Conservation (phyloP, 1,140 invertebrate species). For the Bombus balteatus region DNA sequence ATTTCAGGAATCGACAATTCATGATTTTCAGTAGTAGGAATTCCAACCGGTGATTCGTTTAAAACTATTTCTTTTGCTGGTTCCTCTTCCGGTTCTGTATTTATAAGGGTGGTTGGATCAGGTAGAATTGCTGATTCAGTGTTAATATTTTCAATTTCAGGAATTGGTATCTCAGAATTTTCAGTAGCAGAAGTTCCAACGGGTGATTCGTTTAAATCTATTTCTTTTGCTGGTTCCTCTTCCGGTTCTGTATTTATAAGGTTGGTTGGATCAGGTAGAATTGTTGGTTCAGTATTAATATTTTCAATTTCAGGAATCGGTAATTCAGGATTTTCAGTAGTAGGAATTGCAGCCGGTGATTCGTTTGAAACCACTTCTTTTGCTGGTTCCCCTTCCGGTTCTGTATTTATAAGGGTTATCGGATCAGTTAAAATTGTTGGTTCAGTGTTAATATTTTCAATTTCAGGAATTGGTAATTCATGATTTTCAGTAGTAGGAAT, state of each 20-base stretch:
- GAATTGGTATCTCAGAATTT: accelerated
- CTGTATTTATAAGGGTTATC: accelerated
- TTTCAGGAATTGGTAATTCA: neutral
- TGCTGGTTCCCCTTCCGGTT: accelerated
- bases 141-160: no score
- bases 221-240: accelerated
- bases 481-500: neutral
- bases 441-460: neutral
- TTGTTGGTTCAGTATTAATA: neutral
- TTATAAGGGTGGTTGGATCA: no score
- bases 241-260: neutral
- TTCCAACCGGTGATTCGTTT: accelerated
- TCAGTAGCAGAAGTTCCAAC: accelerated
- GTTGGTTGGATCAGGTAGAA: neutral
- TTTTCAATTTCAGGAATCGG: neutral
- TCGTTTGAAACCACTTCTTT: accelerated
- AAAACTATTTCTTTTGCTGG: accelerated
- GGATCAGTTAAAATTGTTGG: accelerated
- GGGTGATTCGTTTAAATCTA: accelerated
- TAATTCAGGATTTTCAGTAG: neutral
- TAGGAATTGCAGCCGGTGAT: accelerated
- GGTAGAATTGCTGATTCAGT: no score
- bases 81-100: no score
- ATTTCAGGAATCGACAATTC: no score
- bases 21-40: no score